Conservation (phyloP, 2,113 vertebrate genomes). For the Pogonocichla stellata region DNA sequence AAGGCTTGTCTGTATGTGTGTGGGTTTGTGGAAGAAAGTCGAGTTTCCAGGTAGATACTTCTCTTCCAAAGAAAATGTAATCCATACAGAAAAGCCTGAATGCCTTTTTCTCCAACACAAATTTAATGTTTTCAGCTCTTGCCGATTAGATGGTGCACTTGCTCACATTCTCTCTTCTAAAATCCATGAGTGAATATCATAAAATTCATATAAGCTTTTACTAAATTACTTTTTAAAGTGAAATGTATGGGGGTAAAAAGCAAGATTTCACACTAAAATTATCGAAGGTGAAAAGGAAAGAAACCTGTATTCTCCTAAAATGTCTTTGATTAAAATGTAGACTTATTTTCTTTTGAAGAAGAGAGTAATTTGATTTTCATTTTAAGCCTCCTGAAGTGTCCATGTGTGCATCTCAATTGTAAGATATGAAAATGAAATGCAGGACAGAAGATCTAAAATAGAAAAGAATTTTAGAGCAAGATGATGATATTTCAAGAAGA, state of each 20-base stretch:
- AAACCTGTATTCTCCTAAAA: neutral
- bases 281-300: neutral
- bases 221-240: neutral
- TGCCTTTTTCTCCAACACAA: neutral
- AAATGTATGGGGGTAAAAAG: neutral
- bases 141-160: neutral
- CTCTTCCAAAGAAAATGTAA: neutral
- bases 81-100: neutral
- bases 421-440: neutral
- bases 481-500: neutral
- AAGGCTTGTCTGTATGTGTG: neutral
- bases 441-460: neutral
- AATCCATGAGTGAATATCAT: neutral
- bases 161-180: neutral
- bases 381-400: slow-evolving; percentile 3
- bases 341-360: slow-evolving; percentile 55
- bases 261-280: neutral
- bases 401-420: neutral
- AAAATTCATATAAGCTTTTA: neutral
- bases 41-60: neutral
- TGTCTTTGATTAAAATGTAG: slow-evolving; percentile 9
- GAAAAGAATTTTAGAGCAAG: neutral
- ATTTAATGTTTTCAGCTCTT: neutral
- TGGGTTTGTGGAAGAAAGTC: neutral
- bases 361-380: neutral